These are phyloP conservation scores for Sebastes diaconus DNA, from an alignment of 2,797 vertebrate species.

Conservation along the genomic window DNA sequence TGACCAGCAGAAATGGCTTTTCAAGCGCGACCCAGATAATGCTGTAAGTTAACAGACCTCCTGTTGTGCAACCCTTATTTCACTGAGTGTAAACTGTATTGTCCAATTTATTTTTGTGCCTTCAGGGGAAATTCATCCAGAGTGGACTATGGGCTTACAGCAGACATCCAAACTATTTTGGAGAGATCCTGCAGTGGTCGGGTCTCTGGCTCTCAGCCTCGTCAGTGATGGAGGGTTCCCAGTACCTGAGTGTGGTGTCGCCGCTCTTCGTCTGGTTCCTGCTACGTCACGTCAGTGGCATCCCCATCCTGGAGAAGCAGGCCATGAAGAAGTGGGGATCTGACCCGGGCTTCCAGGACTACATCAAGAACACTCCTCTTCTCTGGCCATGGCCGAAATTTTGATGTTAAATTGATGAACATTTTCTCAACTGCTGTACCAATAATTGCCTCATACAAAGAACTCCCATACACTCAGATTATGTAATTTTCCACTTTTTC, in stretches of 20 bases:
- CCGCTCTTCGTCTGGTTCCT: slow-evolving; percentile 87
- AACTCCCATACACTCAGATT: not conserved
- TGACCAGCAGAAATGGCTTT: slow-evolving; percentile 87
- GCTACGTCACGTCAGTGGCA: slow-evolving; percentile 82
- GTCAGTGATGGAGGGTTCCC: slow-evolving; percentile 78
- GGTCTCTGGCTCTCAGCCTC: slow-evolving; percentile 86
- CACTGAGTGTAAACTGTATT: not conserved
- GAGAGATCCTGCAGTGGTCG: slow-evolving; percentile 87
- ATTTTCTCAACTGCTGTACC: not conserved
- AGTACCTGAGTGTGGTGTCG: slow-evolving; percentile 79
- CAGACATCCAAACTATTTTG: slow-evolving; percentile 87
- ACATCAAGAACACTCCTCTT: slow-evolving; percentile 82
- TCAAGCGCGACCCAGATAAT: slow-evolving; percentile 84
- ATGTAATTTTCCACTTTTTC: not conserved
- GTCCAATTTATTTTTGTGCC: not conserved
- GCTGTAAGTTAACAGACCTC: slow-evolving; percentile 68
- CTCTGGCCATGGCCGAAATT: slow-evolving; percentile 80
- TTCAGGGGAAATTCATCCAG: slow-evolving; percentile 86
- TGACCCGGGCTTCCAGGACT: slow-evolving; percentile 77
- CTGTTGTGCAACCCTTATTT: not conserved
- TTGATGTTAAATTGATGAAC: slow-evolving; percentile 28
- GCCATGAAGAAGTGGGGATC: slow-evolving; percentile 83
- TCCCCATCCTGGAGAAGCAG: slow-evolving; percentile 85
- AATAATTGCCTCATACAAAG: not conserved
- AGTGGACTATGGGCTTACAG: slow-evolving; percentile 86